Conservation (phyloP, 2,888 invertebrate genomes). For the Tachina fera region DNA sequence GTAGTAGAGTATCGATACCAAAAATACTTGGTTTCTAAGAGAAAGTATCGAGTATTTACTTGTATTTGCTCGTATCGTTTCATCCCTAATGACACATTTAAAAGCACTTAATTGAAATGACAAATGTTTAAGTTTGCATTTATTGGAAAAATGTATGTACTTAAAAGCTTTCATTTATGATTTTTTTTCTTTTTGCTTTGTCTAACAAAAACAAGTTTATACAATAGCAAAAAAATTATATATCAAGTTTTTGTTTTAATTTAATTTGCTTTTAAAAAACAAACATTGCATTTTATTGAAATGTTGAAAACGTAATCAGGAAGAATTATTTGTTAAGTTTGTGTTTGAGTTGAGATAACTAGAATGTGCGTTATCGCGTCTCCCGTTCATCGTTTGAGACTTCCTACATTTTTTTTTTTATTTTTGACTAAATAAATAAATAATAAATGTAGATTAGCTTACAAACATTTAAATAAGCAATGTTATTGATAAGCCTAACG, state of each 20-base stretch:
- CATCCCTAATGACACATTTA: too few relatives aligned
- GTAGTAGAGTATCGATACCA: too few relatives aligned
- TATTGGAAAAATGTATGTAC: slow-evolving; percentile 1
- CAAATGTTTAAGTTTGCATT: slow-evolving; percentile 14
- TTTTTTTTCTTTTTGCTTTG: slow-evolving; percentile 22
- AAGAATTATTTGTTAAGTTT: slow-evolving; percentile 48
- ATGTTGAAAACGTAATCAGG: slow-evolving; percentile 58
- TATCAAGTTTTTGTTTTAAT: slow-evolving; percentile 26
- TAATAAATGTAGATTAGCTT: not conserved
- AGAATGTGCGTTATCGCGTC: slow-evolving; percentile 24
- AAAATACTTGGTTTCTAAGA: too few relatives aligned
- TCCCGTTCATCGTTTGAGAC: not conserved
- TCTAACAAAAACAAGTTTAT: slow-evolving; percentile 36
- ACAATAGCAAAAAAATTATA: not conserved
- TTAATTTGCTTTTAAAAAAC: slow-evolving; percentile 7
- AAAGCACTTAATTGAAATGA: slow-evolving; percentile 15
- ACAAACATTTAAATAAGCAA: slow-evolving; percentile 6
- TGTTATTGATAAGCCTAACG: slow-evolving; percentile 15
- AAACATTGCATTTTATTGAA: slow-evolving; percentile 45
- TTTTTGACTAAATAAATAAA: slow-evolving; percentile 15
- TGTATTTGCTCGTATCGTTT: too few relatives aligned
- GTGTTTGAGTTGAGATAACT: slow-evolving; percentile 19
- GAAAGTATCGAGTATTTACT: too few relatives aligned
- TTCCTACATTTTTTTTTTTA: slow-evolving; percentile 4
- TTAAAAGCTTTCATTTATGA: slow-evolving; percentile 22